Base-by-base conservation (phyloP, 2,888 invertebrate genomes). In the Thecocarcelia acutangulata region DNA sequence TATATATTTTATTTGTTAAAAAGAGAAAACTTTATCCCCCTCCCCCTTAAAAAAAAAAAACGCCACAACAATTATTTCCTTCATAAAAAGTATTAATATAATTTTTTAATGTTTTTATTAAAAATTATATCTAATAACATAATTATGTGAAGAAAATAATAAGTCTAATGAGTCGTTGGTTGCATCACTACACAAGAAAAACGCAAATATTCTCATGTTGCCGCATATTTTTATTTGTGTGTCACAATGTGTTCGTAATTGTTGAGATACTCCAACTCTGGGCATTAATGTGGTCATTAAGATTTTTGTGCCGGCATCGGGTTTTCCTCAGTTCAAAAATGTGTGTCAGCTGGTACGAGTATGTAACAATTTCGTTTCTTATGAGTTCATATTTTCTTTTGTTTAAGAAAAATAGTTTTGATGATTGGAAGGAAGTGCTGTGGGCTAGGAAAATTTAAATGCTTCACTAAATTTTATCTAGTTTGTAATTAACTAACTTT, bases 101-200 rank as follows among this genome's bases (percentile, higher is more conserved):
- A 33, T 33, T 33, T 33, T 48, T 52, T 59, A 50, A n/a, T n/a
- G n/a, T 42, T 13, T 17, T 59, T 33, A 8, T 11, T 37, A 11
- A 24, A 61, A 61, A 54, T 50, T 59, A 58, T 56, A 48, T 19
- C 19, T 72, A 40, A 75, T 59, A 44, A 75, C 19, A 75, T 75
- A 75, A 75, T 68, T 68, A 28, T 68, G 75, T 40, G 75, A 68
- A 75, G 37, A 52, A 75, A 50, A 75, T 75, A 54, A 37, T 28
- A 19, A 2, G 3, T 11, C n/a, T n/a, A n/a, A n/a, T n/a, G n/a
- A n/a, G n/a, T n/a, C n/a, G n/a, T n/a, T n/a, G 0, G 15, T 61
- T 73, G n/a, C 63, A 54, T 52, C 33, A 63, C 19, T 59, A 3
- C 2, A 61, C 50, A 15, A 37, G 46, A 6, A 48, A 48, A 46